These are phyloP conservation scores for Lithobius niger DNA, from an alignment of 1,140 invertebrate species.

Conservation along the genomic window DNA sequence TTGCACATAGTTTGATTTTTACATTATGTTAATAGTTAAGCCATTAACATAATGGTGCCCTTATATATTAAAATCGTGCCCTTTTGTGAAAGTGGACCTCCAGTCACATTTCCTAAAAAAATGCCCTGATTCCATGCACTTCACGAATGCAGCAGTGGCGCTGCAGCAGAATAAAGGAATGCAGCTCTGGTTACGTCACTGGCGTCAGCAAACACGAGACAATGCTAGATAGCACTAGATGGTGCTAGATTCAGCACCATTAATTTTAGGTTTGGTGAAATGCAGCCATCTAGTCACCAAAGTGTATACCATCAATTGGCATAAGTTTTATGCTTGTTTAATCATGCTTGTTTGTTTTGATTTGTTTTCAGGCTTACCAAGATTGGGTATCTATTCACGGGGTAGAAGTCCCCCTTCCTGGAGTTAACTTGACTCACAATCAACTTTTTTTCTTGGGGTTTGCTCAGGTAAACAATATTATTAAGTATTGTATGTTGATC, in stretches of 20 bases:
- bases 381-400: constrained; percentile 36
- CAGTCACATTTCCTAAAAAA: too few relatives aligned
- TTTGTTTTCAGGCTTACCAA: constrained; percentile 48
- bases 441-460: constrained; percentile 87
- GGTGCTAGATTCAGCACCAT: neutral
- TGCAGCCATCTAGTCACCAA: too few relatives aligned
- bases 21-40: too few relatives aligned
- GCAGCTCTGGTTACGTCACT: neutral
- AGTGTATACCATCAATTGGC: neutral
- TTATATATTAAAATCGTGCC: too few relatives aligned
- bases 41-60: too few relatives aligned
- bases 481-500: neutral
- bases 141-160: too few relatives aligned
- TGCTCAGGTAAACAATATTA: constrained; percentile 50
- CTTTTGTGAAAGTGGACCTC: too few relatives aligned
- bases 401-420: constrained; percentile 52
- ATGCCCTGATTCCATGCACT: too few relatives aligned
- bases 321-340: neutral
- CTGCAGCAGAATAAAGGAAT: neutral
- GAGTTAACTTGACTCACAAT: constrained; percentile 64
- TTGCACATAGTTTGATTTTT: too few relatives aligned
- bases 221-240: neutral
- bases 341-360: neutral
- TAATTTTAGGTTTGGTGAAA: neutral
- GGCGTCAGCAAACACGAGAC: neutral